These are phyloP conservation scores for Rhinolophus sinicus DNA, from an alignment of 2,113 vertebrate species.

Conservation along the genomic window DNA sequence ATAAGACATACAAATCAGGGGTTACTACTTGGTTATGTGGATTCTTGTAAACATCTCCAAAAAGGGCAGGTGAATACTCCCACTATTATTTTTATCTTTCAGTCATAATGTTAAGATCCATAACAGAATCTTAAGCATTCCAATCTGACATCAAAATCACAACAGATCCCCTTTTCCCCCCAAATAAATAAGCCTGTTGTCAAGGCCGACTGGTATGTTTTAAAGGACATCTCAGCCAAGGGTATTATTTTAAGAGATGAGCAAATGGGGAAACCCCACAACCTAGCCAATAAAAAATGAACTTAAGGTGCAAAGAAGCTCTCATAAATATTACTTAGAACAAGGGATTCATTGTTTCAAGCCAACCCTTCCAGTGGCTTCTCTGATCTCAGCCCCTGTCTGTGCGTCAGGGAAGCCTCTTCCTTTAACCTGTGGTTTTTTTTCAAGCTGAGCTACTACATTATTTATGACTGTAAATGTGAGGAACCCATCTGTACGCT, in stretches of 20 bases:
- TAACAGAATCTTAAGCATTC: constrained; percentile 38
- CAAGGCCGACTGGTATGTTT: constrained; percentile 79
- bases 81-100: constrained; percentile 31
- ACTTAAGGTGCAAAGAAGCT: constrained; percentile 86
- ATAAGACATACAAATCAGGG: background rate
- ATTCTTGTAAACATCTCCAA: constrained; percentile 34
- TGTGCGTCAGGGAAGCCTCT: constrained; percentile 84
- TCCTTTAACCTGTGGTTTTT: constrained; percentile 87
- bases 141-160: constrained; percentile 68
- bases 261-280: constrained; percentile 87
- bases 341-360: constrained; percentile 87
- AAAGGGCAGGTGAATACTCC: constrained; percentile 4
- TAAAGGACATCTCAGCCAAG: constrained; percentile 84
- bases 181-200: constrained; percentile 82
- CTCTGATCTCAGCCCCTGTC: constrained; percentile 87
- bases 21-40: background rate
- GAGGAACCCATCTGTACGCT: constrained; percentile 78
- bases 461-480: constrained; percentile 86
- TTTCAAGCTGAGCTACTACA: constrained; percentile 80
- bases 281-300: constrained; percentile 87
- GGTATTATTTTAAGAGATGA: constrained; percentile 90
- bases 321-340: constrained; percentile 88
- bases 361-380: constrained; percentile 78
- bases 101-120: background rate
- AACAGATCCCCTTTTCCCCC: constrained; percentile 55